Evolutionary conservation across 2,797 vertebrate species (phyloP).

Genomic region (Muscicapa striata): DNA sequence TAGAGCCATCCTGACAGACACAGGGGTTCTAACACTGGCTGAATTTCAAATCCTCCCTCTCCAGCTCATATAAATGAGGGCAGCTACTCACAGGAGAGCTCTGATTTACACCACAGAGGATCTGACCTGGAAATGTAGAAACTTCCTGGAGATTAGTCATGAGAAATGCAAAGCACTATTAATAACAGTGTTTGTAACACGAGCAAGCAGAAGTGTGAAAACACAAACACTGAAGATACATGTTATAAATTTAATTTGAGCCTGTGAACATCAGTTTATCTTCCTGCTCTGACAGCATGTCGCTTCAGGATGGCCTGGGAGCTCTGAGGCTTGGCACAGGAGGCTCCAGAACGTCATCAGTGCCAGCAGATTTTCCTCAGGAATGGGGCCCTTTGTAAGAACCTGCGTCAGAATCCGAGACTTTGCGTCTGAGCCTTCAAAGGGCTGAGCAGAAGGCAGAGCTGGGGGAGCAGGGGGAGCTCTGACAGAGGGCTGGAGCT

Average conservation of each 20-base stretch:
- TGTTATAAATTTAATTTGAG: background rate
- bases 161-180: background rate
- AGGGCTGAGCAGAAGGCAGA: constrained; percentile 14
- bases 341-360: background rate
- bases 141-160: background rate
- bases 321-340: background rate
- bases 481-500: background rate
- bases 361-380: background rate
- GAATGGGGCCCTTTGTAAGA: background rate
- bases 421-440: background rate
- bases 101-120: constrained; percentile 10
- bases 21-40: background rate
- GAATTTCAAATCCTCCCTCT: background rate
- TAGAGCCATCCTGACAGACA: background rate
- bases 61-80: background rate
- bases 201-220: background rate
- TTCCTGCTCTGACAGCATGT: background rate
- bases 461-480: background rate
- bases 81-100: constrained; percentile 1
- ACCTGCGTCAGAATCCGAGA: rapidly evolving
- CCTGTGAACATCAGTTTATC: background rate
- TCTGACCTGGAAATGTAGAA: constrained; percentile 41
- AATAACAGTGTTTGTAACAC: background rate
- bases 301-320: background rate
- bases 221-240: background rate